Base-by-base conservation (phyloP, 2,113 vertebrate species). In the Elgaria multicarinata region DNA sequence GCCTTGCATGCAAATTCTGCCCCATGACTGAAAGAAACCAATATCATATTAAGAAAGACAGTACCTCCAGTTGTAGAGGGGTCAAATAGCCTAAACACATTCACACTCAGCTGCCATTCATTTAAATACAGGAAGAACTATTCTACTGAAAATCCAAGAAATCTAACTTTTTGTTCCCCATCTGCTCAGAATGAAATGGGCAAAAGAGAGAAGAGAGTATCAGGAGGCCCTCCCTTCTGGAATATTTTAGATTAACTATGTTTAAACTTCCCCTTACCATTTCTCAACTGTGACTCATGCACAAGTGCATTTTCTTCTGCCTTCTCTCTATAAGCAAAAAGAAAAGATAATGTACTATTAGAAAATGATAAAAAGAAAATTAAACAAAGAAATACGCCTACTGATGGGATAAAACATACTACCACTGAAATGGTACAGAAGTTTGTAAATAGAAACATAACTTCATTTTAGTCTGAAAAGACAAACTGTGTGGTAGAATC, bases 321-420 rank as follows among this genome's bases (percentile, higher is more conserved):
- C 89, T 97, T 98, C 95, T 97, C 97, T 94, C 97, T 98, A 85
- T 24, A 91, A 87, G 83, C 78, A 91, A 76, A 92, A 92, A 91
- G 58, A 89, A 55, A 88, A 78, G 33, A 20, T 55, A 58, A n/a
- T 4, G 53, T 81, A 81, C 58, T 77, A 24, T 92, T 36, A 83
- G 28, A n/a, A 26, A 90, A 44, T 88, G 74, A 95, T 81, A 87
- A n/a, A 91, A 26, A 90, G 6, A 89, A 86, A 44, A 86, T 4
- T 83, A 53, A 90, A 69, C 75, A 85, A 13, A 0, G 0, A 91
- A 89, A 93, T 42, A 22, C 12, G 88, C 36, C 7, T 0, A 1
- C 13, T 85, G 90, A 31, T 58, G 28, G 87, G 76, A 13, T 91
- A 36, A 85, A 91, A 77, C 72, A 69, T 0, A 44, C 6, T 76